phyloP scores from a whole-genome alignment of 2,113 vertebrate genomes.

The Megatriorchis doriae region DNA sequence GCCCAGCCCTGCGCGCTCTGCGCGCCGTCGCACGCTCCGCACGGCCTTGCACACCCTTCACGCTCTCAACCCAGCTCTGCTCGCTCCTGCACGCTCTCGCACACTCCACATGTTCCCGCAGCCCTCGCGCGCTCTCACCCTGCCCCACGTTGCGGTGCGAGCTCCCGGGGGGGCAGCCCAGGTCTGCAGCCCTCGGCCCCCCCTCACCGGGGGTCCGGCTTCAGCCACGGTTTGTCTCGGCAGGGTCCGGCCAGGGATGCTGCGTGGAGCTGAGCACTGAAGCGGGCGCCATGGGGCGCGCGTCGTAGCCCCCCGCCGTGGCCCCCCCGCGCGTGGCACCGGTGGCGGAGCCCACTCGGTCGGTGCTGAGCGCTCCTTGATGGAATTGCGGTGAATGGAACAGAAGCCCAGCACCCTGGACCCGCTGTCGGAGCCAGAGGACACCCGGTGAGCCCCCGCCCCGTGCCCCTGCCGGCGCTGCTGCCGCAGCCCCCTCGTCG shows the following conservation, averaged over 20 bases:
- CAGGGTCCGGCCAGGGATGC: constrained; percentile 41
- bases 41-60: neutral
- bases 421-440: constrained; percentile 83
- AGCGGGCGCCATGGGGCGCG: constrained; percentile 68
- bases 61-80: neutral
- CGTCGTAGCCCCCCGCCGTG: constrained; percentile 56
- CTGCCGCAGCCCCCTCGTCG: too few species aligned
- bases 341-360: constrained; percentile 70
- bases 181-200: neutral
- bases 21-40: neutral
- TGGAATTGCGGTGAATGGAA: constrained; percentile 86
- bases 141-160: too few species aligned
- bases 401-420: constrained; percentile 85
- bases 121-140: neutral
- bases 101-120: neutral
- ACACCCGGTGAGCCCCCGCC: constrained; percentile 73
- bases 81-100: neutral
- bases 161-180: neutral
- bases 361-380: constrained; percentile 76
- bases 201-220: neutral
- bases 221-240: neutral
- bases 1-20: neutral
- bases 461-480: too few species aligned
- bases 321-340: constrained; percentile 23
- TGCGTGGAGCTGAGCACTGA: constrained; percentile 32